Percentiles rank a stretch among this genome's conserved stretches.
These are phyloP conservation scores for Rhynchomys soricoides DNA, from an alignment of 2,113 vertebrate species.

Conservation along the genomic window DNA sequence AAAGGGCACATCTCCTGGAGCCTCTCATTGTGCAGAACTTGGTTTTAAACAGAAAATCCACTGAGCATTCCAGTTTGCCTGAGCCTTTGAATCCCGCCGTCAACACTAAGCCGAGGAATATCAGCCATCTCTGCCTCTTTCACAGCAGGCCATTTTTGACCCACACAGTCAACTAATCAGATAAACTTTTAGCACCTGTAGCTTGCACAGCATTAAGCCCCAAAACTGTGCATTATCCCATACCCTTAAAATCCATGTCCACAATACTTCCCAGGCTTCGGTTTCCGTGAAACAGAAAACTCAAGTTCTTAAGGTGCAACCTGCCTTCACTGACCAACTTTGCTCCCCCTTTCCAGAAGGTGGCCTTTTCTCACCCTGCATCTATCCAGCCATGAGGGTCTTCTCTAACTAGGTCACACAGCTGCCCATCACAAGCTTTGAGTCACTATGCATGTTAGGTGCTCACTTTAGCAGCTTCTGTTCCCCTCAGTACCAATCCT, in stretches of 20 bases:
- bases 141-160: neutral
- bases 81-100: neutral
- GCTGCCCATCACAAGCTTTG: neutral
- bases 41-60: neutral
- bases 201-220: neutral
- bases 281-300: neutral
- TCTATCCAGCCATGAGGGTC: neutral
- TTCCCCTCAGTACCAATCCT: neutral
- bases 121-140: neutral
- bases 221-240: neutral
- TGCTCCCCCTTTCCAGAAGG: too few relatives aligned
- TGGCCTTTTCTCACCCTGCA: neutral
- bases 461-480: neutral
- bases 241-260: neutral
- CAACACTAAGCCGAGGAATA: neutral
- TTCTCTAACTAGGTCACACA: neutral
- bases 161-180: neutral
- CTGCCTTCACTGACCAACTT: neutral
- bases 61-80: neutral
- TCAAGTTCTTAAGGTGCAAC: neutral
- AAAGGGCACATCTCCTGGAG: neutral
- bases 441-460: too few relatives aligned
- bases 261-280: neutral
- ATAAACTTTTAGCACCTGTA: neutral
- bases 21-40: neutral